Evolutionary conservation across 1,140 invertebrate species (phyloP), one percentile per base, ranked within the genome.

Genomic region (Daktulosphaira vitifoliae): DNA sequence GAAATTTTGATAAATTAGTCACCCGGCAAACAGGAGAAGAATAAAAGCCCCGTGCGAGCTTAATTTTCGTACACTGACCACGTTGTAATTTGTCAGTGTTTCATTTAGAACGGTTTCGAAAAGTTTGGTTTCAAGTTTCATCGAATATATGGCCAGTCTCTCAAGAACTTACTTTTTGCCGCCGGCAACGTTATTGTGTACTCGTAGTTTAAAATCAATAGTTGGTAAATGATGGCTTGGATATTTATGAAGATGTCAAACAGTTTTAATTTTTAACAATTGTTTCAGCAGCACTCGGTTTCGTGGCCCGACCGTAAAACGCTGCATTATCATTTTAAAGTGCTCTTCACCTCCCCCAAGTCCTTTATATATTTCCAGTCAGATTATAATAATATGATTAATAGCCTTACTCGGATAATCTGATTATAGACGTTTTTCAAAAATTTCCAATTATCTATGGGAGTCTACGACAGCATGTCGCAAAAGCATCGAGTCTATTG

Each of bases 1-100:
- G 54, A 44, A 59, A 59, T 59, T 59, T 59, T 59, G 54, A 59
- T 44, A 59, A 59, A 59, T 59, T 59, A 59, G 54, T 59, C 39
- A 15, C 53, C 51, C 53, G 22, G 33, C 53, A 42, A 56, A 56
- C 53, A 56, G 11, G 29, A 33, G 5, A 33, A 56, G 53, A 56
- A 56, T 37, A 56, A 59, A 46, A 59, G 39, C 39, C 53, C 11
- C 53, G 29, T 20, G 51, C 15, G 38, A n/a, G 39, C 22, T 44
- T 26, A 38, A 59, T 59, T 59, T 59, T 44, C 54, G 54, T 59
- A 59, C 39, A 46, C 54, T 44, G 54, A 44, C 54, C 54, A 46
- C 54, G 39, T 59, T 44, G 54, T 38, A 46, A 59, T 59, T 59
- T 59, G 54, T 59, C 54, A 59, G 54, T 42, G 37, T 59, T 59